Evolutionary conservation across 2,113 vertebrate species (phyloP), one percentile per base, ranked within the genome.

Genomic region (Pteropus alecto): DNA sequence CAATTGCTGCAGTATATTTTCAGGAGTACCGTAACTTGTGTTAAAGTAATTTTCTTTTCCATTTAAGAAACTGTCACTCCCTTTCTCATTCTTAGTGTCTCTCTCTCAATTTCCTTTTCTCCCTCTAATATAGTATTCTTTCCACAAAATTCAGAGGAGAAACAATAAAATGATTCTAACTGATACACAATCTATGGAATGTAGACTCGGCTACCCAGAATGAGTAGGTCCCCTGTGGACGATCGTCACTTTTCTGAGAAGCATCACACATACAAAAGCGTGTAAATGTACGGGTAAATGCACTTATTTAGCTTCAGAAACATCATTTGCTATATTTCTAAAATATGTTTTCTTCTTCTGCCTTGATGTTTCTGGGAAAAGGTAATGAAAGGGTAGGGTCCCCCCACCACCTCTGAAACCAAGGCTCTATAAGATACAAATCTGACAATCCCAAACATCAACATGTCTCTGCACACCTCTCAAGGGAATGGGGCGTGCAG

Each of bases 1-100:
- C 91, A 93, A 38, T 81, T 70, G 73, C 83, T 54, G 79, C 68
- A n/a, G 24, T 79, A 15, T 79, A n/a, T 96, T 96, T 95, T 96
- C 43, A 6, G 30, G 83, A 71, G 35, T n/a, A 38, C 65, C 65
- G 8, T 77, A 81, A 43, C 7, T 74, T 92, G 28, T 67, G 38
- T 71, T 87, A 58, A 83, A 85, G 26, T 12, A 68, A 51, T 26
- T 10, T 48, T 73, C 16, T 71, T 84, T 73, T 35, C 22, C 61
- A 8, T 43, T 61, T 74, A 65, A 90, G 56, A 83, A 86, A 92
- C n/a, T 33, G 26, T 43, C 22, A 2, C 26, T 85, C 38, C 4
- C 21, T 92, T 68, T 92, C 41, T 84, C 77, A 91, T 63, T 96
- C 43, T 87, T 90, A 54, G 3, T 51, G 11, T 46, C 43, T 77